Evolutionary conservation across 2,113 vertebrate species (phyloP).

Genomic region (Zosterops lateralis): DNA sequence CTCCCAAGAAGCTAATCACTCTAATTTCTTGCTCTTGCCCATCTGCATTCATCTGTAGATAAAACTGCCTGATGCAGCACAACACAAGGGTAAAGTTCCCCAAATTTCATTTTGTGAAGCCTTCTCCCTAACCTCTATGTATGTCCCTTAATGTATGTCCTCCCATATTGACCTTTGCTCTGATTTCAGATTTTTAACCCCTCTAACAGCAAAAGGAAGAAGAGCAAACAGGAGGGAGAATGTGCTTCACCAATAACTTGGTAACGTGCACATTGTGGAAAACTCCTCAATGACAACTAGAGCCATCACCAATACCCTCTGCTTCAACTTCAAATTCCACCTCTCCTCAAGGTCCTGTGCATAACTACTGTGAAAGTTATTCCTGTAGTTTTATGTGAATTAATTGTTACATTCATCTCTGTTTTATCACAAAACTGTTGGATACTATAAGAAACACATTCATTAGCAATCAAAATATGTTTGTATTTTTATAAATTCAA

Average conservation of each 20-base stretch:
- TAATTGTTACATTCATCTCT: neutral
- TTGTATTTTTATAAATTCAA: neutral
- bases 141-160: no score
- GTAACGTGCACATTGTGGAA: neutral
- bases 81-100: neutral
- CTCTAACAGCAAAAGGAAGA: neutral
- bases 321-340: neutral
- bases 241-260: neutral
- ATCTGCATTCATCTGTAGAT: neutral
- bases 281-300: neutral
- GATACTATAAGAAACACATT: neutral
- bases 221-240: neutral
- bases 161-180: neutral
- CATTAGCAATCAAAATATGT: neutral
- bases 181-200: neutral
- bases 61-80: neutral
- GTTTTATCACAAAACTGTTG: neutral
- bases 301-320: neutral
- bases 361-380: neutral
- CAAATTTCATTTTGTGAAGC: neutral
- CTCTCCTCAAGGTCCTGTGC: neutral
- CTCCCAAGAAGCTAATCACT: neutral
- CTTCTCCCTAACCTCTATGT: neutral
- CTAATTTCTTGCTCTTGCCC: neutral
- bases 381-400: neutral